Percentiles rank a stretch among this genome's conserved stretches.
These are phyloP conservation scores for Himalopsyche kuldschensis DNA, from an alignment of 2,888 invertebrate genomes.

Conservation along the genomic window DNA sequence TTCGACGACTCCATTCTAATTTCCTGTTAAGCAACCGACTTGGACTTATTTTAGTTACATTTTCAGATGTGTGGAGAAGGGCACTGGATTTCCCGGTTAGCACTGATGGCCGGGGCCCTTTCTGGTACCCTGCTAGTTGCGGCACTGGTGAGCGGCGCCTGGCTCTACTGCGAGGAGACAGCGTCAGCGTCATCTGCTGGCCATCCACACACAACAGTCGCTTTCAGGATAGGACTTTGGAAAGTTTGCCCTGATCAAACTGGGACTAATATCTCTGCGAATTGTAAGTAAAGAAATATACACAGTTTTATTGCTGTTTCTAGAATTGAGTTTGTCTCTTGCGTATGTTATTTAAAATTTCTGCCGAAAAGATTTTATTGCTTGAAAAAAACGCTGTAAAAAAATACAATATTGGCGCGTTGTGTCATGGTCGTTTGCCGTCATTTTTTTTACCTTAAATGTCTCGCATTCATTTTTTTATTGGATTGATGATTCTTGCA, in stretches of 20 bases:
- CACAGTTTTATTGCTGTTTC: too few relatives aligned
- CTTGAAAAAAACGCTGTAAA: too few relatives aligned
- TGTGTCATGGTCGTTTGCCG: too few relatives aligned
- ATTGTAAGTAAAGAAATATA: neutral
- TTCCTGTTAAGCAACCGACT: neutral
- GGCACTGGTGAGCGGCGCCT: conserved; percentile 54
- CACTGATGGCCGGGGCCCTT: conserved; percentile 52
- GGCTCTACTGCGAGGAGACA: conserved; percentile 54
- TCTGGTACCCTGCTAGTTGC: conserved; percentile 52
- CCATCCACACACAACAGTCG: conserved; percentile 3
- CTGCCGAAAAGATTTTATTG: too few relatives aligned
- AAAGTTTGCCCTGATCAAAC: conserved; percentile 17
- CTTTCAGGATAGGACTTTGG: conserved; percentile 22
- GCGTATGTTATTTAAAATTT: too few relatives aligned
- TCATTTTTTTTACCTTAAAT: too few relatives aligned
- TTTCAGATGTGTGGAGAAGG: neutral
- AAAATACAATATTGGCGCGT: too few relatives aligned
- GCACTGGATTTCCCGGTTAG: conserved; percentile 48
- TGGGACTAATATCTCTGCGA: neutral
- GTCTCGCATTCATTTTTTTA: too few relatives aligned
- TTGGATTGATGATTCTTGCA: too few relatives aligned
- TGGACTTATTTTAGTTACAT: neutral
- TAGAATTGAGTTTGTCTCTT: too few relatives aligned
- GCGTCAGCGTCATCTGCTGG: conserved; percentile 50
- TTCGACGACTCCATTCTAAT: neutral